A percentile compares a stretch with the other conserved stretches of the same genome.
phyloP scores from a whole-genome alignment of 2,888 invertebrate species.

The Cataglyphis cursor region DNA sequence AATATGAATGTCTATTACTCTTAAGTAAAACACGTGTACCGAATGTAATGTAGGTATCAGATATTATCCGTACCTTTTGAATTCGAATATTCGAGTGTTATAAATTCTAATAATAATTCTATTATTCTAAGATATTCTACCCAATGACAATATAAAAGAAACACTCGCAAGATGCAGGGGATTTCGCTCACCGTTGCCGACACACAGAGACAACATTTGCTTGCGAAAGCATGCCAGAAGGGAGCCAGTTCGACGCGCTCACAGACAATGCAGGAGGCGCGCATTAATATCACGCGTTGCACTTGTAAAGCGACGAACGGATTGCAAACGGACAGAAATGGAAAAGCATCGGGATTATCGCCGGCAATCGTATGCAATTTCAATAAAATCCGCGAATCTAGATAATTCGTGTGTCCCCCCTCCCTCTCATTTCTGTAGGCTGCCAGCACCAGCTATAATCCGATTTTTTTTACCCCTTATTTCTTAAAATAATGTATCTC shows the following conservation, averaged over 20 bases:
- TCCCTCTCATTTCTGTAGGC: not conserved
- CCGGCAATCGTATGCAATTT: conserved; percentile 31
- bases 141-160: not conserved
- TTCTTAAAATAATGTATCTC: not conserved
- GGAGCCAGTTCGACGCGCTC: conserved; percentile 61
- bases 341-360: conserved; percentile 28
- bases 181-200: conserved; percentile 48
- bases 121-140: not conserved
- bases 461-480: not conserved
- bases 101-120: not conserved
- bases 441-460: conserved; percentile 8
- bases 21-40: not conserved
- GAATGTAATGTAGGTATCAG: not conserved
- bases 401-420: not conserved
- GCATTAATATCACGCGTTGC: conserved; percentile 17
- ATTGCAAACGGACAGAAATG: conserved; percentile 1
- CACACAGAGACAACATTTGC: conserved; percentile 35
- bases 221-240: conserved; percentile 60
- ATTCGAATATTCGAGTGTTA: not conserved
- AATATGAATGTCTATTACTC: not conserved
- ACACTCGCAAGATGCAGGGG: conserved; percentile 7
- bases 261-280: conserved; percentile 30
- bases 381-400: conserved; percentile 4
- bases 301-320: conserved; percentile 13
- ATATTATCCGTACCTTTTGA: not conserved